These are phyloP conservation scores for Glareola pratincola DNA, from an alignment of 2,113 vertebrate genomes.

Conservation along the genomic window DNA sequence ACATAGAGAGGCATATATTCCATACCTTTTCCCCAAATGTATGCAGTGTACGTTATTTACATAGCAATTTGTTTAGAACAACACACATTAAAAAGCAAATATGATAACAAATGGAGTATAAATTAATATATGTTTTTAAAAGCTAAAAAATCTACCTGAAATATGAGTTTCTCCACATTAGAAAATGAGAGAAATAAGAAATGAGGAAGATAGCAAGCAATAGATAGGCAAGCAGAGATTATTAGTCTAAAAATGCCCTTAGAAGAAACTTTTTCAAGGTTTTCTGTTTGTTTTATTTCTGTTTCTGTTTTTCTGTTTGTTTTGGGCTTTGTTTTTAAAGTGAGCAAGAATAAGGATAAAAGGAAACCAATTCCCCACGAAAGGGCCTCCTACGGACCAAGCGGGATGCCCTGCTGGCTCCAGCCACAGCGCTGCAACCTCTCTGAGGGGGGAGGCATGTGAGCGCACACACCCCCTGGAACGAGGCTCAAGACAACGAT, in stretches of 20 bases:
- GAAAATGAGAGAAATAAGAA: background rate
- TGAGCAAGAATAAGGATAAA: background rate
- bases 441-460: background rate
- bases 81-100: background rate
- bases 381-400: background rate
- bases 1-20: rapidly evolving
- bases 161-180: background rate
- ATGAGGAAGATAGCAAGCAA: background rate
- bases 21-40: background rate
- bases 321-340: slow-evolving; percentile 5
- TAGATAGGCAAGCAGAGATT: background rate
- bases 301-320: background rate
- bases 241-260: background rate
- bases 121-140: background rate
- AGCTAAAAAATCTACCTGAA: background rate
- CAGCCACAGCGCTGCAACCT: background rate
- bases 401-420: background rate
- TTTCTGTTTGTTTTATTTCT: slow-evolving; percentile 28
- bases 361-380: background rate
- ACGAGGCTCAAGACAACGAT: background rate
- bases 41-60: background rate
- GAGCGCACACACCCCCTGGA: background rate
- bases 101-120: background rate
- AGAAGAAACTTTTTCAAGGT: background rate
- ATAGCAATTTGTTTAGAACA: background rate